Evolutionary conservation across 2,888 invertebrate species (phyloP).

Genomic region (Cactoblastis cactorum): DNA sequence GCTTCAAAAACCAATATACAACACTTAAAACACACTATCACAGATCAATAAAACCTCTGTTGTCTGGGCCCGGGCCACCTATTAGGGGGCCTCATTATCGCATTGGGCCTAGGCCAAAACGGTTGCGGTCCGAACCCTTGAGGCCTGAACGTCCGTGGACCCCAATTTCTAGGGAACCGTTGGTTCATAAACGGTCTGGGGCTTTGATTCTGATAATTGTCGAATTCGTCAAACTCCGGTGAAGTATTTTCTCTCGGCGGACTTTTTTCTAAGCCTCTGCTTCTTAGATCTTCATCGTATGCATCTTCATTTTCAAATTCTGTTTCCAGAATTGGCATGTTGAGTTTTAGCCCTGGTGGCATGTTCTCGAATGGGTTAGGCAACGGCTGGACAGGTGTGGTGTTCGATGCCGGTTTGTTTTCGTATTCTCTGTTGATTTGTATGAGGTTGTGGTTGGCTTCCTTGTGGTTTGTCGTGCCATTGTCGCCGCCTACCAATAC

Average conservation of each 20-base stretch:
- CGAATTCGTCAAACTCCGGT: slow-evolving; percentile 38
- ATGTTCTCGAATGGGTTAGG: slow-evolving; percentile 62
- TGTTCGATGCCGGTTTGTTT: slow-evolving; percentile 25
- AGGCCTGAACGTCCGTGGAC: slow-evolving; percentile 53
- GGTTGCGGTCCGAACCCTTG: slow-evolving; percentile 35
- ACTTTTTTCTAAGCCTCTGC: slow-evolving; percentile 34
- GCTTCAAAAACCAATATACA: background rate
- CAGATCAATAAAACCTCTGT: slow-evolving; percentile 69
- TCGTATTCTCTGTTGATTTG: slow-evolving; percentile 44
- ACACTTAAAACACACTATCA: slow-evolving; percentile 24
- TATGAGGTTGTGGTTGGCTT: slow-evolving; percentile 42
- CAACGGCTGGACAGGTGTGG: slow-evolving; percentile 48
- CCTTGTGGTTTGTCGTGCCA: slow-evolving; percentile 41
- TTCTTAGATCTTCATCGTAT: slow-evolving; percentile 52
- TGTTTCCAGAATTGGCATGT: slow-evolving; percentile 24
- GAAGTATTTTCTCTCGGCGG: slow-evolving; percentile 22
- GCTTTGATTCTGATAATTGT: slow-evolving; percentile 36
- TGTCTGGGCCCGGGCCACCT: slow-evolving; percentile 62
- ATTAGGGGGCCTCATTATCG: slow-evolving; percentile 52
- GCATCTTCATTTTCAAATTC: slow-evolving; percentile 35
- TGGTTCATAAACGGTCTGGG: slow-evolving; percentile 44
- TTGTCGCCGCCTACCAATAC: slow-evolving; percentile 64
- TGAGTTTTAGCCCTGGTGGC: slow-evolving; percentile 48
- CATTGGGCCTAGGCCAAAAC: slow-evolving; percentile 50
- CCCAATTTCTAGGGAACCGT: slow-evolving; percentile 65